Conservation (phyloP, 2,888 invertebrate species). For the Cantharis rustica region DNA sequence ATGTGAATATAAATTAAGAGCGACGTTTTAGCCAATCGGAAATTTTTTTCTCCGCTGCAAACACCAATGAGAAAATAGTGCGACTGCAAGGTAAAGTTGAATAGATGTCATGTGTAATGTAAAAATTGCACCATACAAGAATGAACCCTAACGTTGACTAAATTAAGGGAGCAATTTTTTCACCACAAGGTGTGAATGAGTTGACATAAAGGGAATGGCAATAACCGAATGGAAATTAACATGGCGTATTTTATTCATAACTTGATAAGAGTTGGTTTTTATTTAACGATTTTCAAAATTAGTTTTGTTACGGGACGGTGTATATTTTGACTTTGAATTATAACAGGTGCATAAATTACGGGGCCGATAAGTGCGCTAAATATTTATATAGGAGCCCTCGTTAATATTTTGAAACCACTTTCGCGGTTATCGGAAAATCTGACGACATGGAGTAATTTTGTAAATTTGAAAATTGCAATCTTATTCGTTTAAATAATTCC, state of each 20-base stretch:
- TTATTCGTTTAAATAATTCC: neutral
- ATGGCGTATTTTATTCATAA: constrained; percentile 23
- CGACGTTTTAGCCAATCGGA: constrained; percentile 40
- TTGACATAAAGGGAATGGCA: constrained; percentile 19
- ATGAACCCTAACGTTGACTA: constrained; percentile 22
- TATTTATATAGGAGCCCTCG: neutral
- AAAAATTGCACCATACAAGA: constrained; percentile 14
- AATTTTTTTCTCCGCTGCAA: constrained; percentile 37
- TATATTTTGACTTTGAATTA: neutral
- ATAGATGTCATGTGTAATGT: constrained; percentile 29
- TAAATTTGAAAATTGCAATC: neutral
- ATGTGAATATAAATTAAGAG: constrained; percentile 50
- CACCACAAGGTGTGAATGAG: constrained; percentile 33
- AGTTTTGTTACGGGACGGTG: constrained; percentile 5
- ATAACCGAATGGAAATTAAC: constrained; percentile 25
- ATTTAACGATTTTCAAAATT: neutral
- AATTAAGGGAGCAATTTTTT: constrained; percentile 24
- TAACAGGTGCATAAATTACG: neutral
- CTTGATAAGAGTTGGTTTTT: neutral
- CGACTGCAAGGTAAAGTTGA: constrained; percentile 17
- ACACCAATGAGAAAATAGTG: constrained; percentile 44
- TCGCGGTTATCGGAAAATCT: neutral
- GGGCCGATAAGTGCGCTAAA: neutral
- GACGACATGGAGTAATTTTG: neutral
- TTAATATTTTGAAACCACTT: neutral